Base-by-base conservation (phyloP, 2,797 vertebrate genomes). In the Micromesistius poutassou region DNA sequence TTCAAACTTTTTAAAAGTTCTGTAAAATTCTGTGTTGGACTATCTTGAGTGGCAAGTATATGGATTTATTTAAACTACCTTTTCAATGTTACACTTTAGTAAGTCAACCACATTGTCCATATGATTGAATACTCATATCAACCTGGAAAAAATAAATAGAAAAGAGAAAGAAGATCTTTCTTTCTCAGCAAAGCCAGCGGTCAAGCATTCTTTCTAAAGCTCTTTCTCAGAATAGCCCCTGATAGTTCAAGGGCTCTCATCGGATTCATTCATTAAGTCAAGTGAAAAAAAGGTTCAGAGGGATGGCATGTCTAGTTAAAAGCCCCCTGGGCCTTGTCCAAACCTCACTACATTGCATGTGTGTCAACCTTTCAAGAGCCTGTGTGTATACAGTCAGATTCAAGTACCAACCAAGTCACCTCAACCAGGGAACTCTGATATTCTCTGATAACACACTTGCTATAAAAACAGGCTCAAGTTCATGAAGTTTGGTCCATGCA, bases 291-390 rank as follows among this genome's bases (percentile, higher is more conserved):
- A 36, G 50, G 31, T 30, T 70, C 16, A 31, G 74, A 72, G 71
- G 72, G 70, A 72, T 55, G 38, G 14, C 33, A 36, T 72, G 78
- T 72, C 74, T 66, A 31, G 30, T 36, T n/a, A 10, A 79, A 31
- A 72, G 22, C 9, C 25, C 14, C 6, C 30, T 72, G 33, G 78
- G 35, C 70, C 16, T 55, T 55, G 19, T 55, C 46, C 19, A 22
- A 55, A 55, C 46, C 46, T 55, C 19, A 14, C 46, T 22, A 19
- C 46, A 42, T 42, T 16, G 40, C 46, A 55, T 19, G 22, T 22
- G 16, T 22, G 5, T 22, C 46, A 0, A 55, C 46, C 46, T 55
- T 14, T 22, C 19, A 5, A 55, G 4, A 55, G 16, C 14, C 14
- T 42, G 40, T 19, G 16, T 55, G 46, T 55, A 22, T 16, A 55